These are phyloP conservation scores for Hypsopygia costalis DNA, from an alignment of 2,888 invertebrate genomes.

Conservation along the genomic window DNA sequence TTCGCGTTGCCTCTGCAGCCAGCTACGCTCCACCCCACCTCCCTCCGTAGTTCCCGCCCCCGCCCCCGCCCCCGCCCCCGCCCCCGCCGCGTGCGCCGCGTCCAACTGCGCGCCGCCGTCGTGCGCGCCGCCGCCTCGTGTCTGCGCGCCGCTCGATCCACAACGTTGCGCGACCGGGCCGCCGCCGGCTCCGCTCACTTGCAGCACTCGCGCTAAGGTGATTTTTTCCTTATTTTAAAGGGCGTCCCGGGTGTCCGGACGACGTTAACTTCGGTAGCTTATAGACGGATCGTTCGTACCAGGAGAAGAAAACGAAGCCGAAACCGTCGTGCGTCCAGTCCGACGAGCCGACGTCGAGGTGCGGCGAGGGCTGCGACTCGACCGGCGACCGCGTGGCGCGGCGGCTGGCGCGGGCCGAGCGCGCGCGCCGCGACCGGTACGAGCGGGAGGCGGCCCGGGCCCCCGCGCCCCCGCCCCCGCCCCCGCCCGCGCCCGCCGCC, in stretches of 20 bases:
- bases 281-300: not conserved
- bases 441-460: slow-evolving; percentile 24
- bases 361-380: slow-evolving; percentile 12
- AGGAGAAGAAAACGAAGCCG: not conserved
- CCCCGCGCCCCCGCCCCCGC: slow-evolving; percentile 4
- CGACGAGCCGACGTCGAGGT: not conserved
- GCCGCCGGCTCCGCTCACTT: slow-evolving; percentile 6
- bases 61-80: not conserved
- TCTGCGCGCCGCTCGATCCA: slow-evolving; percentile 24
- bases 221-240: not conserved
- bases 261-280: not conserved
- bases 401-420: slow-evolving; percentile 26
- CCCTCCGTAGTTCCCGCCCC: not conserved
- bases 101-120: not conserved
- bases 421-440: slow-evolving; percentile 27
- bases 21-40: not conserved
- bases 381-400: slow-evolving; percentile 31
- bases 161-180: slow-evolving; percentile 5
- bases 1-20: slow-evolving; percentile 24
- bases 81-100: not conserved
- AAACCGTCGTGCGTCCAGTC: not conserved
- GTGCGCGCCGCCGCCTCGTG: slow-evolving; percentile 12
- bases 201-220: not conserved
- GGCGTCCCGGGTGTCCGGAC: not conserved
- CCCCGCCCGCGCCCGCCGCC: slow-evolving; percentile 11